phyloP scores from a whole-genome alignment of 2,113 vertebrate genomes.

The Crotalus helleri region DNA sequence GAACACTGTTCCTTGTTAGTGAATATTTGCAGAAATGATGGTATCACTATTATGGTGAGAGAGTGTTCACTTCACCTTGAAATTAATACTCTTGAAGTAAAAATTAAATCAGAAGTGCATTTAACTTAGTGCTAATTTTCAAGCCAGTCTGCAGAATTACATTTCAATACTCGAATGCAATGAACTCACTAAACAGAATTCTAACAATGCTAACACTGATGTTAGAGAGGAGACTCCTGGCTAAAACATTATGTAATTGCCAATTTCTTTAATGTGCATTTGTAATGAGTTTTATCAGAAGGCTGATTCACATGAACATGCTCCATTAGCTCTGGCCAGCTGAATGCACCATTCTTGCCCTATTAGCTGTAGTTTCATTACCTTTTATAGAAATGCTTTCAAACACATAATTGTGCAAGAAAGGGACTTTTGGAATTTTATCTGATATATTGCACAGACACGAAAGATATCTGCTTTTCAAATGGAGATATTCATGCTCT shows the following conservation, averaged over 20 bases:
- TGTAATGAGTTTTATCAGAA: constrained; percentile 72
- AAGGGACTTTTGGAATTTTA: constrained; percentile 47
- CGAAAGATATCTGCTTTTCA: constrained; percentile 40
- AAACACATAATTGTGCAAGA: constrained; percentile 37
- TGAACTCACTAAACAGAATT: constrained; percentile 55
- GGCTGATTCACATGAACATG: constrained; percentile 65
- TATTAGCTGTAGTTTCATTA: constrained; percentile 63
- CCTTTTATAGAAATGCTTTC: constrained; percentile 55
- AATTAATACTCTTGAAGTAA: neutral
- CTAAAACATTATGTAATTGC: constrained; percentile 63
- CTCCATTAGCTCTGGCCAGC: constrained; percentile 62
- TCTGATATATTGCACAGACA: constrained; percentile 29
- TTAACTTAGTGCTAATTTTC: constrained; percentile 7
- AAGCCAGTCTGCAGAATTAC: constrained; percentile 9
- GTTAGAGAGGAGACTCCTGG: constrained; percentile 65
- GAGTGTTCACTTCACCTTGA: neutral
- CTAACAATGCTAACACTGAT: constrained; percentile 55
- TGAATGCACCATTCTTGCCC: constrained; percentile 57
- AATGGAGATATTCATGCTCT: neutral
- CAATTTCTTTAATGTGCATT: constrained; percentile 70
- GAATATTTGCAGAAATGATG: neutral
- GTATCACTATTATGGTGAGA: neutral
- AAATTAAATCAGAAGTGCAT: neutral
- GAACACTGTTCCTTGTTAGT: neutral
- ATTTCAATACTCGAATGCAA: constrained; percentile 32